Percentiles rank a stretch among this genome's conserved stretches.
Conservation (phyloP, 2,797 vertebrate genomes). For the Diplodus puntazzo region DNA sequence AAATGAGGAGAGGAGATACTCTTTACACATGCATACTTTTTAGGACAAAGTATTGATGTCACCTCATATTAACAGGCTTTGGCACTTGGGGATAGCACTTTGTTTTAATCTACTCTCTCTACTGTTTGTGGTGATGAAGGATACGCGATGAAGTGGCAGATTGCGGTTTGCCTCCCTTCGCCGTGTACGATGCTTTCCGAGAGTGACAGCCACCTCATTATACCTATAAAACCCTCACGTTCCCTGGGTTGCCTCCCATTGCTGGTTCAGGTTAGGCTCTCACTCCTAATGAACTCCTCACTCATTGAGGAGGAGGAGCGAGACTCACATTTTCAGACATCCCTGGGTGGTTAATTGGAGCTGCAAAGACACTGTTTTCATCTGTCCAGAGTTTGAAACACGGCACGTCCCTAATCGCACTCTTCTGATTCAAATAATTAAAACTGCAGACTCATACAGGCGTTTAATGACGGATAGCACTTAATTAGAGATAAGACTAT, state of each 20-base stretch:
- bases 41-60: no score
- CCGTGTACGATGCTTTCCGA: constrained; percentile 15
- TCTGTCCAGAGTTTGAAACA: constrained; percentile 21
- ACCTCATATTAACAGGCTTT: neutral
- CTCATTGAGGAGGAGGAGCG: constrained; percentile 1
- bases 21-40: neutral
- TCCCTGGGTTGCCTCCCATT: constrained; percentile 28
- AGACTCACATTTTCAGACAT: constrained; percentile 10
- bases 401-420: neutral
- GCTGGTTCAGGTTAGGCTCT: constrained; percentile 26
- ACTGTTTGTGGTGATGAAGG: neutral
- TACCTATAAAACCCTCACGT: constrained; percentile 29
- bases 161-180: constrained; percentile 17
- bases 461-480: constrained; percentile 16
- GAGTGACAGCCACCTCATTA: constrained; percentile 51
- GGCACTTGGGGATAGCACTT: neutral
- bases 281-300: constrained; percentile 53
- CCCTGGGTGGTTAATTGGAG: constrained; percentile 53
- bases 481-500: constrained; percentile 29
- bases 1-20: constrained; percentile 21
- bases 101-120: constrained; percentile 5
- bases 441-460: constrained; percentile 20
- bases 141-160: neutral
- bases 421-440: constrained; percentile 28
- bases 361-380: constrained; percentile 20